phyloP scores from a whole-genome alignment of 2,113 vertebrate genomes.

The Rhinolophus sinicus region DNA sequence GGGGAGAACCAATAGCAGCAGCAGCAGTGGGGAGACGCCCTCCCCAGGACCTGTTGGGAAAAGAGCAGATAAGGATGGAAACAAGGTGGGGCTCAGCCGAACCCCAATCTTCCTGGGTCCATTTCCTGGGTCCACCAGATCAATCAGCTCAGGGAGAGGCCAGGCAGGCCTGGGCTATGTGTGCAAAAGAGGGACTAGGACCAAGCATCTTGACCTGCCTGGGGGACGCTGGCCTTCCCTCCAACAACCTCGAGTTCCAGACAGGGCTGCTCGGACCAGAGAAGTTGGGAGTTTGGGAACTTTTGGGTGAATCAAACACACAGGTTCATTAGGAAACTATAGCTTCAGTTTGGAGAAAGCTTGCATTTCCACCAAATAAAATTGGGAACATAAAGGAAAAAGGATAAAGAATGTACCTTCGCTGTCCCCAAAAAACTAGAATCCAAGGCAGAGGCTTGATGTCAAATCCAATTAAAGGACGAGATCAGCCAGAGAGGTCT shows the following conservation, averaged over 20 bases:
- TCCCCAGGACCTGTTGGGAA: background rate
- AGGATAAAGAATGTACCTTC: background rate
- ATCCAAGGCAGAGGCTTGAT: background rate
- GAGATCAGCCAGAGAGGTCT: background rate
- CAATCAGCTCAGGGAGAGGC: background rate
- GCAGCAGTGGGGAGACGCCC: constrained; percentile 51
- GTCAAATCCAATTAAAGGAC: background rate
- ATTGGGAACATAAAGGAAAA: background rate
- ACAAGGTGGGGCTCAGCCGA: background rate
- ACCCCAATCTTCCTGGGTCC: background rate
- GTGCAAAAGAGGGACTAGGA: background rate
- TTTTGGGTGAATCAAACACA: background rate
- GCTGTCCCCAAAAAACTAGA: background rate
- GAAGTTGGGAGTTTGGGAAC: background rate
- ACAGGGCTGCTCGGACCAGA: background rate
- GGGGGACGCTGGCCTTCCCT: background rate
- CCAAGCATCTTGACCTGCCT: background rate
- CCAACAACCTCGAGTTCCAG: background rate
- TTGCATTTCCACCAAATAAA: background rate
- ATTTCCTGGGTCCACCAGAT: background rate
- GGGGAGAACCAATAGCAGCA: constrained; percentile 80
- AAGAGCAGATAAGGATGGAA: background rate
- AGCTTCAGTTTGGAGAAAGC: background rate
- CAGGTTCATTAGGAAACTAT: background rate
- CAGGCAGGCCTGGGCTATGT: background rate